A percentile compares a stretch with the other conserved stretches of the same genome.
Conservation (phyloP, 2,113 vertebrate species). For the Cephalopterus ornatus region DNA sequence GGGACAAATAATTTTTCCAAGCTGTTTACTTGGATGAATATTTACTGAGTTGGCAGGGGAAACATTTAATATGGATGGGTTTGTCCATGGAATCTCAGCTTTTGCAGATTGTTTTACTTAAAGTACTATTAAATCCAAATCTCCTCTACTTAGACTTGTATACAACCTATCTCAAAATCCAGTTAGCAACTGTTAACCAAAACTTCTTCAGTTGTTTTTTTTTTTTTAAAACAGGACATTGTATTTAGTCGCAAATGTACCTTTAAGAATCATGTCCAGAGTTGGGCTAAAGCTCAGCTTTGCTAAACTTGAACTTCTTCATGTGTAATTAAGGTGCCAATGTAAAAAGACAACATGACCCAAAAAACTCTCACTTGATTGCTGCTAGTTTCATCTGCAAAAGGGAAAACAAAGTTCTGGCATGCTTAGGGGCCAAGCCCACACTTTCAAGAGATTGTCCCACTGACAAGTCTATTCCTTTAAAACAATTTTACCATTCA, state of each 20-base stretch:
- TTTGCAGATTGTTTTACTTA: not conserved
- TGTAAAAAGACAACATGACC: accelerated
- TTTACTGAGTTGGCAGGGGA: not conserved
- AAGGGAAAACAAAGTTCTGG: not conserved
- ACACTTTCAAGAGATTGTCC: accelerated
- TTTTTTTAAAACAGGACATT: not conserved
- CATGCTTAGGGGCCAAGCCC: accelerated
- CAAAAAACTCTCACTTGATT: not conserved
- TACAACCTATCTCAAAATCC: not conserved
- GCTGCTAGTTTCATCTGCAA: not conserved
- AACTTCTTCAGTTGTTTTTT: not conserved
- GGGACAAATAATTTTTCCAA: constrained; percentile 17
- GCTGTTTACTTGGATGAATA: constrained; percentile 28
- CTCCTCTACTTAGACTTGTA: not conserved
- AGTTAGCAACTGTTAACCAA: not conserved
- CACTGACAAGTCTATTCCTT: not conserved
- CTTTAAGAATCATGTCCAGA: not conserved
- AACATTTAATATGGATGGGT: not conserved
- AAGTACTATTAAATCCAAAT: not conserved
- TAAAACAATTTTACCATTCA: not conserved
- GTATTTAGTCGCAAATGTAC: not conserved
- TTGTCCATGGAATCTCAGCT: not conserved
- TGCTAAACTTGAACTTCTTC: not conserved
- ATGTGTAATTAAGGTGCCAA: not conserved
- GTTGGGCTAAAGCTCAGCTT: not conserved